Conservation (phyloP, 2,797 vertebrate genomes). For the Sitta carolinensis region DNA sequence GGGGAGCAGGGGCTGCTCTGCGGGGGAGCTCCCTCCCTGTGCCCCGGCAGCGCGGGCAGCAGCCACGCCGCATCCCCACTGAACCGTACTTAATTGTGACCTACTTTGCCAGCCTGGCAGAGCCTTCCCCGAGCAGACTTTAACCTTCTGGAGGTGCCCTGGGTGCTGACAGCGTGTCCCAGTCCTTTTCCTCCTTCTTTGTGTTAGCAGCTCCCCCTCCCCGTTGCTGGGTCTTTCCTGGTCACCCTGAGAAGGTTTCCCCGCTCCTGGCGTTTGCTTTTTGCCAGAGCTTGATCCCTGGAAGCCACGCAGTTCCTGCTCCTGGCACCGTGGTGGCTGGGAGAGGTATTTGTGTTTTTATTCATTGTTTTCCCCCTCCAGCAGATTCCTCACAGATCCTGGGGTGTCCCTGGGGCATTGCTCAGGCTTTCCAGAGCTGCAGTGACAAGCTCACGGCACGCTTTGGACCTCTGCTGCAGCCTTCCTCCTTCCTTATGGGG, state of each 20-base stretch:
- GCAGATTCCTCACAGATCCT: neutral
- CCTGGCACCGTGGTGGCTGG: neutral
- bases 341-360: neutral
- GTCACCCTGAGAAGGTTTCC: neutral
- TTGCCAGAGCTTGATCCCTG: neutral
- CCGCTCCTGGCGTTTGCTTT: neutral
- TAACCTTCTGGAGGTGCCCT: neutral
- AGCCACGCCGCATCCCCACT: neutral
- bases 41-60: constrained; percentile 23
- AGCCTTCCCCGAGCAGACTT: constrained; percentile 4
- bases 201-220: fast-evolving
- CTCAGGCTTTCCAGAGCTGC: neutral
- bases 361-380: neutral
- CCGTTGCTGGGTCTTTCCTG: fast-evolving
- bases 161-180: fast-evolving
- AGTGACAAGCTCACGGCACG: neutral
- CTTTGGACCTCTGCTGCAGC: neutral
- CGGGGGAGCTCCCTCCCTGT: too few relatives aligned
- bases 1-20: neutral
- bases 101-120: constrained; percentile 64
- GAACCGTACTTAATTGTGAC: constrained; percentile 64
- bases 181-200: neutral
- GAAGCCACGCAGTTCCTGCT: neutral
- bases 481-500: fast-evolving
- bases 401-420: neutral